Conservation (phyloP, 2,797 vertebrate genomes). For the Silurus aristotelis region DNA sequence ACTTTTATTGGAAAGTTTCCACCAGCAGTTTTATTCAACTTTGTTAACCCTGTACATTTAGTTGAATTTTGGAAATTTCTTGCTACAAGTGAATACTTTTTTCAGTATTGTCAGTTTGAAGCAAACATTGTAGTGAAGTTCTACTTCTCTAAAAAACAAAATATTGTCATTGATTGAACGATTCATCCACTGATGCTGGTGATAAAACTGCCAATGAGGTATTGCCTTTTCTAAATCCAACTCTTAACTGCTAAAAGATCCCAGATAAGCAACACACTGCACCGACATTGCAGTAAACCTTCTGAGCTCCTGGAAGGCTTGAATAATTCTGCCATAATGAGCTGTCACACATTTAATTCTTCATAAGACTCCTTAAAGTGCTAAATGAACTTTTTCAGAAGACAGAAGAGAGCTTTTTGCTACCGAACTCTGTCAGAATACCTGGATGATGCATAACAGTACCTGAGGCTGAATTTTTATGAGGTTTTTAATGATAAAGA, state of each 20-base stretch:
- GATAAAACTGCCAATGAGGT: background rate
- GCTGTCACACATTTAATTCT: constrained; percentile 6
- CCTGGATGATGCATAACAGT: background rate
- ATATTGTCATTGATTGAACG: background rate
- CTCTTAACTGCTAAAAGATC: background rate
- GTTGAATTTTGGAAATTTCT: background rate
- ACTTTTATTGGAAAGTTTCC: background rate
- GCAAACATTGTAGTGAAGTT: background rate
- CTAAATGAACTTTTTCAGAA: background rate
- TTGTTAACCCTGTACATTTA: background rate
- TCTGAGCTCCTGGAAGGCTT: background rate
- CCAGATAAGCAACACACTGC: background rate
- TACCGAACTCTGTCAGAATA: constrained; percentile 8
- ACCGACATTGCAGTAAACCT: background rate
- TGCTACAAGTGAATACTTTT: background rate
- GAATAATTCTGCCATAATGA: constrained; percentile 24
- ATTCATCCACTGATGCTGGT: background rate
- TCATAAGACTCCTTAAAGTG: background rate
- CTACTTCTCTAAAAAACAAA: background rate
- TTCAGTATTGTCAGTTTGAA: background rate
- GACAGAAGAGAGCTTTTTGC: background rate
- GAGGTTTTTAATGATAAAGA: constrained; percentile 24
- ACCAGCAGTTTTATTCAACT: background rate
- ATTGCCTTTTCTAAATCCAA: background rate
- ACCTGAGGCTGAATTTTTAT: background rate